Evolutionary conservation across 2,797 vertebrate genomes (phyloP).

Genomic region (Ctenopoma kingsleyae): DNA sequence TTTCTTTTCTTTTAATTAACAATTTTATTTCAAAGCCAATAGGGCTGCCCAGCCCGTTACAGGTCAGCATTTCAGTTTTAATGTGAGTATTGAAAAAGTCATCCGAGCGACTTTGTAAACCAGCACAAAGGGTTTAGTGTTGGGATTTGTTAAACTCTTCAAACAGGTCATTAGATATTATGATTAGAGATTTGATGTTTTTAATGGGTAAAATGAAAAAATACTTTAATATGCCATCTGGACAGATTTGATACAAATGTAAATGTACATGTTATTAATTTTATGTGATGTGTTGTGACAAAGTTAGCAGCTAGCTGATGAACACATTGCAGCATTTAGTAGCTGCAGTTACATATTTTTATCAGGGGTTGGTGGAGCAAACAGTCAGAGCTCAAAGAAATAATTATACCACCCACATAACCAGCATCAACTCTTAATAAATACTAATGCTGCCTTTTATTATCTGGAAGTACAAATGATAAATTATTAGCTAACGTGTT

Average conservation of each 20-base stretch:
- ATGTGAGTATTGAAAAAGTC: conserved; percentile 20
- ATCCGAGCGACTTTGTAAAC: conserved; percentile 2
- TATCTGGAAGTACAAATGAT: too few species aligned
- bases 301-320: too few species aligned
- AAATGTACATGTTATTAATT: too few species aligned
- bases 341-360: too few species aligned
- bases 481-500: not conserved
- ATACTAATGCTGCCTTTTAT: not conserved
- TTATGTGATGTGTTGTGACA: too few species aligned
- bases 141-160: not conserved
- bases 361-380: too few species aligned
- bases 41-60: not conserved
- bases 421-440: not conserved
- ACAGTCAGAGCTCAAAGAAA: too few species aligned
- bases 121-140: not conserved
- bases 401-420: too few species aligned
- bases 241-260: too few species aligned
- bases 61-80: conserved; percentile 28
- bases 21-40: conserved; percentile 40
- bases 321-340: too few species aligned
- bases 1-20: conserved; percentile 24
- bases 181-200: not conserved
- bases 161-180: not conserved
- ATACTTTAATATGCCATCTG: too few species aligned
- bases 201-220: too few species aligned